Evolutionary conservation across 2,113 vertebrate species (phyloP), one percentile per base, ranked within the genome.

Genomic region (Murina feae): DNA sequence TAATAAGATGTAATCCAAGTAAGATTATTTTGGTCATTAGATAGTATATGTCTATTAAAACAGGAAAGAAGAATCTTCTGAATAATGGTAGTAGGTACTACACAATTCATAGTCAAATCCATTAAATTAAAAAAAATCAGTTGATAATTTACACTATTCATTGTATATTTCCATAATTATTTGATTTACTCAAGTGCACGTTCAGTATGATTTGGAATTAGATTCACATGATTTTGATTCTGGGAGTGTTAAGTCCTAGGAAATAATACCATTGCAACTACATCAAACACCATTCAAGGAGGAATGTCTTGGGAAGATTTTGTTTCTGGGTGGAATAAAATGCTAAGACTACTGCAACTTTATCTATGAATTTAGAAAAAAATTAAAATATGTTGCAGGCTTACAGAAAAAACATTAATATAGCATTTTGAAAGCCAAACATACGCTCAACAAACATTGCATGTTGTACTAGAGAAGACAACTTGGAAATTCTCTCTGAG

Each of bases 161-260:
- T 63, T 74, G 37, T 66, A 96, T 92, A 82, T 82, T 96, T 96
- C 95, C 76, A 75, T 82, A 88, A 93, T 94, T 90, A 91, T 92
- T 90, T 83, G 55, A 93, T 37, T 96, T 86, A 95, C 35, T 91
- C 49, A 89, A 76, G 51, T 91, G 11, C 47, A 93, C 1, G 4
- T 69, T 75, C 58, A 69, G 0, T 71, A 35, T 79, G 63, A 93
- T 65, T 86, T 95, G 72, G 39, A 94, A 94, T 94, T 86, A 93
- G 60, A 85, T 42, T 0, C 51, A 94, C 74, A 44, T 3, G 76
- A 58, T 85, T 76, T 90, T 94, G n/a, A 79, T 79, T 91, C 58
- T 90, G 28, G 95, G 16, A 81, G 53, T 89, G 4, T 51, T 39
- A 51, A 72, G 5, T 49, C 37, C 71, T 86, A 25, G 11, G 60